Percentiles rank a stretch among this genome's conserved stretches.
Conservation (phyloP, 2,113 vertebrate genomes). For the Gopherus flavomarginatus region DNA sequence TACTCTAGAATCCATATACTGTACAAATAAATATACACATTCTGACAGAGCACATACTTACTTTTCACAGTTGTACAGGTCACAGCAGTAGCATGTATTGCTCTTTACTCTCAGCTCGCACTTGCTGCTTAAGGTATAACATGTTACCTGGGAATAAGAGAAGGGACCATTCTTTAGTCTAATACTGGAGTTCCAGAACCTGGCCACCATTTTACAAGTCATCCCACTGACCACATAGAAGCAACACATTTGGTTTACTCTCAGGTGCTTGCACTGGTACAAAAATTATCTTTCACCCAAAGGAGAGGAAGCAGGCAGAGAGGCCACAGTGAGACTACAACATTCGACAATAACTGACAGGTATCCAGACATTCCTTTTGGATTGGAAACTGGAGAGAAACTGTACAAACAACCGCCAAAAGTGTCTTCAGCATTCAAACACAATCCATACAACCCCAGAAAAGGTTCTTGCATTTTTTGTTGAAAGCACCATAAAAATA, state of each 20-base stretch:
- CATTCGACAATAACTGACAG: not conserved
- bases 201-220: not conserved
- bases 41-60: constrained; percentile 69
- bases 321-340: not conserved
- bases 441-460: not conserved
- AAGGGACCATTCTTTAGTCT: not conserved
- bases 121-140: constrained; percentile 77
- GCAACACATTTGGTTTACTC: not conserved
- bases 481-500: not conserved
- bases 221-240: not conserved
- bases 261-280: not conserved
- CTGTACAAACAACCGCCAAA: not conserved
- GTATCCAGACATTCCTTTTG: not conserved
- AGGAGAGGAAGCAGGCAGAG: not conserved
- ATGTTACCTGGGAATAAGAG: constrained; percentile 84
- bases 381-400: not conserved
- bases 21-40: not conserved
- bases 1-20: not conserved
- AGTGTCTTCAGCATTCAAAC: not conserved
- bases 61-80: constrained; percentile 92
- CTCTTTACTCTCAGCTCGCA: constrained; percentile 89
- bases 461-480: not conserved
- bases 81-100: constrained; percentile 96
- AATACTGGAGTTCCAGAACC: not conserved
- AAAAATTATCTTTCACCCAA: not conserved